Evolutionary conservation across 30 jellyfish, hydroid and myxozoan genomes (phyloP), one percentile per base, ranked within the genome.

Genomic region (Aurelia coerulea): DNA sequence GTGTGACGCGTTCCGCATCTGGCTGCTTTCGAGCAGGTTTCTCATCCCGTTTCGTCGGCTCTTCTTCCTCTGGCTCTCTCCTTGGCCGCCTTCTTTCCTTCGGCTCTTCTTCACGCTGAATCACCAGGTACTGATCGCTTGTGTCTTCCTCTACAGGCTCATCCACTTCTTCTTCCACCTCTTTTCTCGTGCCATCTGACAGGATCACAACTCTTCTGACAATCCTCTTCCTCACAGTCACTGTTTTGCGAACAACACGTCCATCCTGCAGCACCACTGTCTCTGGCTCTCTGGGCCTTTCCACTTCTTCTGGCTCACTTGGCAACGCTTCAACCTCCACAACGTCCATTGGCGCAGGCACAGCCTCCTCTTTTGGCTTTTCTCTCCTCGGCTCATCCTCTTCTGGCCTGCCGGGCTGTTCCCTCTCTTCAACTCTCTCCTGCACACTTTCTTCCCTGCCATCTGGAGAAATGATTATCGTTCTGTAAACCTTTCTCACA

Each of bases 131-230:
- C 68, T 68, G 79, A 67, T 63, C 73, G n/a, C 23, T 73, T 59
- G 14, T 19, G 49, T 17, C 34, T 37, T 17, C 76, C 23, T 51
- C 68, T 50, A 17, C 62, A 7, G 86, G 86, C 77, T 81, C 84
- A 6, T 65, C 91, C 34, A 81, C 91, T 56, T 81, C 84, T 59
- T 81, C 91, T 68, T 68, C 80, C 39, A 73, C 84, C 56, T 81
- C 94, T 31, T 81, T 73, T 39, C 91, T 78, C 60, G 95, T 90
- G 65, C 94, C 97, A 42, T 83, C 91, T 14, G 93, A 88, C 87
- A 88, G 31, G 0, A 71, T 70, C 74, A 88, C 71, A 56, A 88
- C 50, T 54, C 88, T 88, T 78, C 81, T 78, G 1, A 88, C 76
- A 65, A 88, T 88, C 62, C 96, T 66, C 80, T 88, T 88, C 69